A percentile compares a stretch with the other conserved stretches of the same genome.
phyloP scores from a whole-genome alignment of 2,888 invertebrate genomes.

The Bruchidius siliquastri region DNA sequence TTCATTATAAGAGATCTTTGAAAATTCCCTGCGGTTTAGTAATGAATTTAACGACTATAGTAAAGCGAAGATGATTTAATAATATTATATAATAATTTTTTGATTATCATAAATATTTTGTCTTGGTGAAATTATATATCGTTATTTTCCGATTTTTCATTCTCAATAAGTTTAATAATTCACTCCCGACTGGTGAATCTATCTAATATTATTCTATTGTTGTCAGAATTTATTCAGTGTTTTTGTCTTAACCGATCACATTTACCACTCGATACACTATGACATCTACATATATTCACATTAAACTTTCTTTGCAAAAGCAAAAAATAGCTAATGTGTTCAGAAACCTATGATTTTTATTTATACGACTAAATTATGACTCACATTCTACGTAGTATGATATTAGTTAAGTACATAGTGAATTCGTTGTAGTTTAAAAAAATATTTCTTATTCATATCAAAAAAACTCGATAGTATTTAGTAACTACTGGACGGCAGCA shows the following conservation, averaged over 20 bases:
- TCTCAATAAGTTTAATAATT: too few species aligned
- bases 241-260: background rate
- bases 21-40: too few species aligned
- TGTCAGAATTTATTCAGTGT: background rate
- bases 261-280: background rate
- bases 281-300: background rate
- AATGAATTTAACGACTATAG: too few species aligned
- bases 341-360: background rate
- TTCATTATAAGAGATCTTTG: too few species aligned
- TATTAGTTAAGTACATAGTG: background rate
- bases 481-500: slow-evolving; percentile 68
- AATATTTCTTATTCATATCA: background rate
- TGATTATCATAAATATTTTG: too few species aligned
- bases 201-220: background rate
- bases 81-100: too few species aligned
- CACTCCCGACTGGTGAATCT: too few species aligned
- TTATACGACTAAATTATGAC: background rate
- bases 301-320: background rate
- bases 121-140: too few species aligned
- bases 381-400: background rate
- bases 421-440: background rate
- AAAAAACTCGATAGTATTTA: slow-evolving; percentile 23
- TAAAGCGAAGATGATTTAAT: too few species aligned
- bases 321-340: background rate
- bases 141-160: too few species aligned